Conservation (phyloP, 2,888 invertebrate genomes). For the Chrysolina americana region DNA sequence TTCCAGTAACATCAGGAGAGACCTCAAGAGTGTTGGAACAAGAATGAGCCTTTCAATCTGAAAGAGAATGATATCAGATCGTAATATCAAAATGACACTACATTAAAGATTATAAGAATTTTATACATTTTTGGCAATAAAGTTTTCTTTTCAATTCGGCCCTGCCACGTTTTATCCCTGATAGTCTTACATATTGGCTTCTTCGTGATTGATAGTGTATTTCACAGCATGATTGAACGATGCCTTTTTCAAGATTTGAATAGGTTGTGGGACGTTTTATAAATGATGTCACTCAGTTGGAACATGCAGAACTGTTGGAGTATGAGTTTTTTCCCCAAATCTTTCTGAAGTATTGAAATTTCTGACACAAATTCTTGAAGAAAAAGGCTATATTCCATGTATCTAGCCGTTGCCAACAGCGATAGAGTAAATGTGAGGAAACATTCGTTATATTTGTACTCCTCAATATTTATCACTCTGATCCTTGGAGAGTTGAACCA, state of each 20-base stretch:
- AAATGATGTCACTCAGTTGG: conserved; percentile 9
- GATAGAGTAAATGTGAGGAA: too few species aligned
- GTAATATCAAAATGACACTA: conserved; percentile 23
- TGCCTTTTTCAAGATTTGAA: neutral
- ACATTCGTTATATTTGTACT: too few species aligned
- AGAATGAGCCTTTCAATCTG: conserved; percentile 86
- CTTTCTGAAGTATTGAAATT: too few species aligned
- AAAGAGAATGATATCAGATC: conserved; percentile 55
- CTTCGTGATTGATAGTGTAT: conserved; percentile 4
- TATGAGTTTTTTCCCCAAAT: too few species aligned
- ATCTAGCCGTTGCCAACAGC: too few species aligned
- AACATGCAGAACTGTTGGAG: neutral
- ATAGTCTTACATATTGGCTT: conserved; percentile 24
- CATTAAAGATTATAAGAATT: conserved; percentile 34
- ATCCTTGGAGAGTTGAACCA: too few species aligned
- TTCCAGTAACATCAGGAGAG: conserved; percentile 82
- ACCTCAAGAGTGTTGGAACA: conserved; percentile 86
- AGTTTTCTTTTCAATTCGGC: conserved; percentile 22
- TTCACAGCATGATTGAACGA: conserved; percentile 3
- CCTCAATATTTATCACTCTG: too few species aligned
- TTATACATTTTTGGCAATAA: conserved; percentile 29
- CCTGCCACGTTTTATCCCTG: neutral
- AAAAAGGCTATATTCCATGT: too few species aligned
- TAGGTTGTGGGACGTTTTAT: conserved; percentile 1
- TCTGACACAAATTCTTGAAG: too few species aligned